phyloP scores from a whole-genome alignment of 2,888 invertebrate species.

The Brachypalpus laphriformis region DNA sequence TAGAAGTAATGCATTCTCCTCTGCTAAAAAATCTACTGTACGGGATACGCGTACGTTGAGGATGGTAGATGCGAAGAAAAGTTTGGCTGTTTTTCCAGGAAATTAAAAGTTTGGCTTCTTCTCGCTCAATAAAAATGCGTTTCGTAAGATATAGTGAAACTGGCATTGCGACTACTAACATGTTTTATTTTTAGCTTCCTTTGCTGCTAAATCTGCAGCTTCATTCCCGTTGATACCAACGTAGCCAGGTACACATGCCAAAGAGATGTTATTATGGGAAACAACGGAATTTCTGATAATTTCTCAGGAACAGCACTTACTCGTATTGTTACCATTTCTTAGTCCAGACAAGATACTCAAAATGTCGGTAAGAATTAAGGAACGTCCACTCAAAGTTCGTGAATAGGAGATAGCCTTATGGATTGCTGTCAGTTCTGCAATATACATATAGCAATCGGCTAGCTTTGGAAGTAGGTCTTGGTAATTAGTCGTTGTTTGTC shows the following conservation, averaged over 20 bases:
- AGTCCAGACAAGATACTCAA: neutral
- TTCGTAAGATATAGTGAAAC: neutral
- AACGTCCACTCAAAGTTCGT: too few species aligned
- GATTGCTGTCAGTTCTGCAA: neutral
- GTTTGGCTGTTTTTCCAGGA: too few species aligned
- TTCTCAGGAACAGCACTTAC: neutral
- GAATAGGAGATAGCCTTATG: too few species aligned
- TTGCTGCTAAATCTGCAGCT: neutral
- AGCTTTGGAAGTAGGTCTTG: neutral
- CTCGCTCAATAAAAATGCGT: neutral
- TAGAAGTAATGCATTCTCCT: constrained; percentile 6
- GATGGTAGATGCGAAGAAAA: neutral
- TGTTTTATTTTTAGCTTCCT: neutral
- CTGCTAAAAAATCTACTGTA: neutral
- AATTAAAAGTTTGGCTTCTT: neutral
- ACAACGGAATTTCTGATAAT: neutral
- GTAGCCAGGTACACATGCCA: constrained; percentile 1
- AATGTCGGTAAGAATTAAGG: constrained; percentile 9
- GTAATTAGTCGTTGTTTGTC: neutral
- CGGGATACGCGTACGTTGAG: neutral
- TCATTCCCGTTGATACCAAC: neutral
- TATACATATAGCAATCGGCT: constrained; percentile 5
- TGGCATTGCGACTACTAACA: neutral
- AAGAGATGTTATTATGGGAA: neutral
- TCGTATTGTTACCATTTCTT: neutral